phyloP scores from a whole-genome alignment of 1,140 invertebrate species.

The Bombus soroeensis region DNA sequence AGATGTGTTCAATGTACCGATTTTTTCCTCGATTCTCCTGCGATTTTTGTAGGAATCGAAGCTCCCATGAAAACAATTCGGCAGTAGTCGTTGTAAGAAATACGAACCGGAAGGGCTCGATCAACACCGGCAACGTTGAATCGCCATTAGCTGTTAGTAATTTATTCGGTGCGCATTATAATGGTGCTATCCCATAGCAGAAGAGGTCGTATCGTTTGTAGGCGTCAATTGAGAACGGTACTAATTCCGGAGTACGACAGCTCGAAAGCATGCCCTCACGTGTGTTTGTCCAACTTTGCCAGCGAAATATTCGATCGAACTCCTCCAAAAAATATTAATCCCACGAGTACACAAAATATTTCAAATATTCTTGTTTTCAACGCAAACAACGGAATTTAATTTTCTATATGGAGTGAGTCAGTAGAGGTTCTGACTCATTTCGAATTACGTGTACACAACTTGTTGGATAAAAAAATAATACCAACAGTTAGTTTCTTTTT shows the following conservation, averaged over 20 bases:
- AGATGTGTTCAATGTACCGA: too few relatives aligned
- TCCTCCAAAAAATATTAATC: not conserved
- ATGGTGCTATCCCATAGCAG: slow-evolving; percentile 57
- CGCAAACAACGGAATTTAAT: not conserved
- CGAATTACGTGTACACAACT: not conserved
- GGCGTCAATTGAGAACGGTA: slow-evolving; percentile 59
- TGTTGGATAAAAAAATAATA: too few relatives aligned
- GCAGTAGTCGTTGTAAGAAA: slow-evolving; percentile 29
- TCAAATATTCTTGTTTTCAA: not conserved
- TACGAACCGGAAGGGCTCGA: slow-evolving; percentile 61
- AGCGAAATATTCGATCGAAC: not conserved
- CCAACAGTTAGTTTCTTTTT: too few relatives aligned
- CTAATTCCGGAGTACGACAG: slow-evolving; percentile 30
- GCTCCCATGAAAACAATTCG: not conserved
- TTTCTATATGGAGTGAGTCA: not conserved
- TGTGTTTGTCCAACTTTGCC: not conserved
- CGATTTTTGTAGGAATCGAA: not conserved
- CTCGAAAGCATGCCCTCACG: slow-evolving; percentile 19
- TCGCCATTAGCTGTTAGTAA: slow-evolving; percentile 58
- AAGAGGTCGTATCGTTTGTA: slow-evolving; percentile 45
- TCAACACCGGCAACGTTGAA: slow-evolving; percentile 55
- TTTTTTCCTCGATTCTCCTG: too few relatives aligned
- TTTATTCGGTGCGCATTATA: slow-evolving; percentile 63
- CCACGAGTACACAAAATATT: not conserved
- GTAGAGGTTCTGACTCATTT: not conserved